Evolutionary conservation across 2,113 vertebrate genomes (phyloP), one percentile per base, ranked within the genome.

Genomic region (Crotophaga sulcirostris): DNA sequence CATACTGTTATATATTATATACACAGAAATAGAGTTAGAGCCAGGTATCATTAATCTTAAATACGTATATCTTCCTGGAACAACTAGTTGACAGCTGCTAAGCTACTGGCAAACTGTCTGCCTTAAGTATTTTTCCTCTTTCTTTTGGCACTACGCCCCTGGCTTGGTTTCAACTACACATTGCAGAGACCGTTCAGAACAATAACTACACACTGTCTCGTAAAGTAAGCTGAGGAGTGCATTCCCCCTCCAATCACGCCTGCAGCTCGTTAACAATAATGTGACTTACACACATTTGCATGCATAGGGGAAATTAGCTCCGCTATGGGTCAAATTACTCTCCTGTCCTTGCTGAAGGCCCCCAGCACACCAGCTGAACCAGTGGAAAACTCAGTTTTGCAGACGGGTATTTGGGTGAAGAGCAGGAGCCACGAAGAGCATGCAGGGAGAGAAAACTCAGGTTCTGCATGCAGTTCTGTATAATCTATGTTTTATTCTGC

Each of bases 1-100:
- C 16, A 72, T 8, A 36, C 38, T 51, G 20, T n/a, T 64, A 40
- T 10, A 15, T 38, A 36, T 54, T 58, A 68, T 11, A 69, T 13
- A 47, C 49, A 40, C 36, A 63, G n/a, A 75, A 56, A 84, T 29
- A 62, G 62, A 89, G 52, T 11, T 49, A 44, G 47, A 72, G 66
- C 75, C 85, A 87, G 89, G 79, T 94, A 79, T 91, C 60, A 55
- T 84, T 90, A 94, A 88, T 88, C 92, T 94, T 90, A 76, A 76
- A 92, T 84, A 62, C 92, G 92, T 94, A 69, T 90, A 76, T 80
- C 63, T 85, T 94, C 88, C 84, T 94, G 72, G 67, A 95, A 74
- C 72, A 90, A 54, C 29, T 25, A 88, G 94, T 85, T 93, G 93
- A 93, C 95, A 96, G 92, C 92, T 96, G 92, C 80, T 92, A 75